Evolutionary conservation across 2,113 vertebrate species (phyloP), one percentile per base, ranked within the genome.

Genomic region (Rutilus rutilus): DNA sequence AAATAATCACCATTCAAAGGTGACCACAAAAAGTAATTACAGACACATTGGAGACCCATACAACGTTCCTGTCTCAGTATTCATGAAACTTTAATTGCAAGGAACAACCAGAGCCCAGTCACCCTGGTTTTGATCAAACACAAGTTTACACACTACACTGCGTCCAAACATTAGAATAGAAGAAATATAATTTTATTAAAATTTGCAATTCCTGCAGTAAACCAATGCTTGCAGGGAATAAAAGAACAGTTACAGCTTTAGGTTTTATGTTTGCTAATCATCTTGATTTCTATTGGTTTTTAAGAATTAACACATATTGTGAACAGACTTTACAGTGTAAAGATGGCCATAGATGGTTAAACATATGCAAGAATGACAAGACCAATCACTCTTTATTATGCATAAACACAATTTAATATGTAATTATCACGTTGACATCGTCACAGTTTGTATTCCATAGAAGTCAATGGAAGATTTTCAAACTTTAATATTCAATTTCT

Each of bases 1-100:
- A 87, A 84, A 87, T 65, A 84, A 84, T 74, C 65, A 71, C 42
- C 67, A 42, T 77, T 82, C 42, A 85, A 65, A 76, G 60, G 75
- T 82, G 64, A 88, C 78, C 84, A 57, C 67, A 42, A 30, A 10
- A 47, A 84, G 57, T 69, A 79, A 87, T 84, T 69, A 85, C 60
- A 80, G 64, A 8, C 74, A 83, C n/a, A 42, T 25, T 54, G 27
- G 52, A 27, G 74, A 69, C 52, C 17, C 10, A n/a, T 62, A 14
- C 83, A 33, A 33, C 47, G 84, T 67, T 57, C 50, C 42, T 45
- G n/a, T 54, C 74, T 76, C 59, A 30, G 60, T 27, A 80, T 60
- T 62, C 78, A 80, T 64, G 15, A 81, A 81, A 64, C 78, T 65
- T 64, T 81, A 81, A 60, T 79, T 79, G 33, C 57, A 12, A 50